phyloP scores from a whole-genome alignment of 2,888 invertebrate genomes.

The Caenorhabditis wallacei region DNA sequence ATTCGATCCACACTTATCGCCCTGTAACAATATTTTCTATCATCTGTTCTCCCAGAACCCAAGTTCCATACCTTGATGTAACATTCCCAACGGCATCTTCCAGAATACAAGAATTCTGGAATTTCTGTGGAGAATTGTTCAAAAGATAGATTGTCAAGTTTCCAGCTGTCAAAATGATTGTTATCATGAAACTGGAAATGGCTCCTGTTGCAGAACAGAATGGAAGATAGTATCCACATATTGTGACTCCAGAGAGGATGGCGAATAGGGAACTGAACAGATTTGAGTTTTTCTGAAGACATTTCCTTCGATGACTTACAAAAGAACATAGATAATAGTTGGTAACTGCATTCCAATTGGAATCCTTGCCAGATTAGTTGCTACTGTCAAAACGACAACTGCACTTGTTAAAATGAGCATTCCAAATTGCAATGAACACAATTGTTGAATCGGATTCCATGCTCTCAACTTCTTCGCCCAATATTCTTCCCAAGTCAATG shows the following conservation, averaged over 20 bases:
- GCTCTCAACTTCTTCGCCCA: constrained; percentile 51
- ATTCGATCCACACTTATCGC: constrained; percentile 61
- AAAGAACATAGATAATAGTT: constrained; percentile 58
- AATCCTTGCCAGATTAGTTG: constrained; percentile 40
- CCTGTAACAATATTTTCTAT: constrained; percentile 23
- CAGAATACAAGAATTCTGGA: constrained; percentile 55
- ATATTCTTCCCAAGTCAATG: constrained; percentile 68
- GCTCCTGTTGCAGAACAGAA: constrained; percentile 70
- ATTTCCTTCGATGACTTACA: constrained; percentile 51
- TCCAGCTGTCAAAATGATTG: constrained; percentile 32
- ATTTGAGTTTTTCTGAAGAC: constrained; percentile 3
- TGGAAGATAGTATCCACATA: constrained; percentile 74
- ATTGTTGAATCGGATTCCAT: constrained; percentile 64
- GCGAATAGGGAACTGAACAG: constrained; percentile 68
- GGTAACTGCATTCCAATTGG: constrained; percentile 49
- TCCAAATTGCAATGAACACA: constrained; percentile 64
- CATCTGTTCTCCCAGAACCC: too few species aligned
- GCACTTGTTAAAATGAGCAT: constrained; percentile 59
- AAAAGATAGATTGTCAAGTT: constrained; percentile 48
- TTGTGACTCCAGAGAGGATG: constrained; percentile 64
- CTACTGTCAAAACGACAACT: constrained; percentile 45
- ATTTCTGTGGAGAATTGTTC: constrained; percentile 52
- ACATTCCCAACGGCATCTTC: constrained; percentile 44
- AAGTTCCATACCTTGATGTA: constrained; percentile 1
- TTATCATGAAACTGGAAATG: constrained; percentile 59